Base-by-base conservation (phyloP, 2,113 vertebrate species). In the Rhynchomys soricoides region DNA sequence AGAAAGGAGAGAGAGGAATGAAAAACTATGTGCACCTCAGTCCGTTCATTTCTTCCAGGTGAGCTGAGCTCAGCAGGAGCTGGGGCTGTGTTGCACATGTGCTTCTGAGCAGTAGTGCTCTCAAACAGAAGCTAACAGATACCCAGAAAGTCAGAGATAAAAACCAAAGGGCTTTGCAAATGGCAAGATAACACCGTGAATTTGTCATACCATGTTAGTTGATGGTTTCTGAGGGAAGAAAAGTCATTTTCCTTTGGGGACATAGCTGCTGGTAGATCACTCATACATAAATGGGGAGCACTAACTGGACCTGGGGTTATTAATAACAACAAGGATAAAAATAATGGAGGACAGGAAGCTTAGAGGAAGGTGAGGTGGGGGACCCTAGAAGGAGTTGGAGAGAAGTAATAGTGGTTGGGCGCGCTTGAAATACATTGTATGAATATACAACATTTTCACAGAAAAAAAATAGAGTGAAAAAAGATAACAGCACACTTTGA, bases 111-210 rank as follows among this genome's bases (percentile, higher is more conserved):
- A 94, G 16, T 1, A 10, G 21, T 70, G 29, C 48, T 90, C 64
- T 68, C 57, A 90, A 85, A 89, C 57, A 70, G 48, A 96, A 93
- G 91, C 48, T 45, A 90, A 94, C 48, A n/a, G 86, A 96, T 55
- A 40, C 66, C n/a, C 40, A 86, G 34, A 83, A 75, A 89, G 43
- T 74, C 73, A 87, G 95, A 89, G 68, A 19, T 71, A 77, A 81
- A 96, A 59, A 96, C 48, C n/a, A 59, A 81, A 89, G 77, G 26
- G 12, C 43, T 95, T 62, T 83, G 52, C n/a, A 89, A 94, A 93
- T 77, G 64, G 88, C 75, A 92, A 90, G 90, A 66, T 70, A 86
- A 97, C 17, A 66, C 45, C 7, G 11, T 50, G 40, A 66, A 48
- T 34, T 86, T 48, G 29, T 86, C 40, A 66, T 48, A 34, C 9